phyloP scores from a whole-genome alignment of 2,888 invertebrate species.

The Conomelus anceps region DNA sequence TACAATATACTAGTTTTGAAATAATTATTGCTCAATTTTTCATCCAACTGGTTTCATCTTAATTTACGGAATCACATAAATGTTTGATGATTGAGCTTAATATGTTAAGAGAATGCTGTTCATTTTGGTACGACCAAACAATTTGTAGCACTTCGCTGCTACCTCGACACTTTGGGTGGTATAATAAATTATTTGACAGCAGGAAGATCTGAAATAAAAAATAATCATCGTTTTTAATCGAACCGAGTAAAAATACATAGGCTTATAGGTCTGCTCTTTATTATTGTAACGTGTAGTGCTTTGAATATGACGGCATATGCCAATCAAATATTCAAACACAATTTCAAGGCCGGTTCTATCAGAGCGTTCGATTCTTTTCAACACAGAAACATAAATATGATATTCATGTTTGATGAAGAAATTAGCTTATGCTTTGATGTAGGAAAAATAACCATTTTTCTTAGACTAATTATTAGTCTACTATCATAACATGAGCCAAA shows the following conservation, averaged over 20 bases:
- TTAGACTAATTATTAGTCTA: no score
- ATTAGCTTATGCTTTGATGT: neutral
- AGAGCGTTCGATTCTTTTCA: neutral
- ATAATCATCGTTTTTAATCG: neutral
- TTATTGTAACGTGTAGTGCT: neutral
- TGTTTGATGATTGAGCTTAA: no score
- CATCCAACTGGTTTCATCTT: no score
- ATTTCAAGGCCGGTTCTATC: neutral
- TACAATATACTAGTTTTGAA: no score
- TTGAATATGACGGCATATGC: neutral
- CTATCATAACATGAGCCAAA: neutral
- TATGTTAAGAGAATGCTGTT: no score
- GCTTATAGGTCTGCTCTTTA: neutral
- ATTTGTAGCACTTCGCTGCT: no score
- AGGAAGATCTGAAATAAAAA: neutral
- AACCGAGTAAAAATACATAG: neutral
- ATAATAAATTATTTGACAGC: neutral
- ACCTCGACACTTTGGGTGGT: no score
- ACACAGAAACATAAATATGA: no score
- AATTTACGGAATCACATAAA: no score
- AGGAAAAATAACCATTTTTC: no score
- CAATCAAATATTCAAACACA: neutral
- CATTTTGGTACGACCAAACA: no score
- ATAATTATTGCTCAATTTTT: no score
- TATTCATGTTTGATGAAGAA: neutral